Percentiles rank a stretch among this genome's conserved stretches.
Evolutionary conservation across 2,888 invertebrate species (phyloP).

Genomic region (Prostheceraeus crozeri): DNA sequence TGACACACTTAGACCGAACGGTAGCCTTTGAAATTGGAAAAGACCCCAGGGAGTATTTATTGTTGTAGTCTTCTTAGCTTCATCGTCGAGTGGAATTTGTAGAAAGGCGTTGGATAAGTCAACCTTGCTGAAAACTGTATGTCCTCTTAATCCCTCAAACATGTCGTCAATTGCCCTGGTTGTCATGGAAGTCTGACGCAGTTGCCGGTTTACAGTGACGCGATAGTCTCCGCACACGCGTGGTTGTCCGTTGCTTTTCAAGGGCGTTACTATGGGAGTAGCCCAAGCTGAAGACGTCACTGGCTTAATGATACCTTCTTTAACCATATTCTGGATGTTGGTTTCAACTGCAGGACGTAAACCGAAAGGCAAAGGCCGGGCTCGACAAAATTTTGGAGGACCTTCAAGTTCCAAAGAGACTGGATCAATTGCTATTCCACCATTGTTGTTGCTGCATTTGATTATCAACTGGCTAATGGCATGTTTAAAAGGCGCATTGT

Average conservation of each 20-base stretch:
- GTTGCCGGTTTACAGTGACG: slow-evolving; percentile 6
- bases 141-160: slow-evolving; percentile 13
- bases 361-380: too few relatives aligned
- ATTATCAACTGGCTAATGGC: too few relatives aligned
- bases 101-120: slow-evolving; percentile 7
- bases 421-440: too few relatives aligned
- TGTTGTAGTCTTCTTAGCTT: not conserved
- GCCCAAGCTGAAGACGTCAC: not conserved
- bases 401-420: too few relatives aligned
- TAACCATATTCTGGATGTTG: slow-evolving; percentile 1
- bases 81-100: not conserved
- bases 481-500: too few relatives aligned
- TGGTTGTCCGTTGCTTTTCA: not conserved
- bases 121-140: not conserved
- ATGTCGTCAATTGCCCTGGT: slow-evolving; percentile 22
- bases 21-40: too few relatives aligned
- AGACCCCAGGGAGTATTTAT: not conserved
- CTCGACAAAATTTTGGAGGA: too few relatives aligned
- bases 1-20: too few relatives aligned
- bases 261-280: slow-evolving; percentile 13
- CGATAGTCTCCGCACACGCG: slow-evolving; percentile 14
- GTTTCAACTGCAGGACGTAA: slow-evolving; percentile 1
- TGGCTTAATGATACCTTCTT: slow-evolving; percentile 9
- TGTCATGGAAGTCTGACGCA: slow-evolving; percentile 1
- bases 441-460: too few relatives aligned